phyloP scores from a whole-genome alignment of 2,113 vertebrate species.

The Pontoporia blainvillei region DNA sequence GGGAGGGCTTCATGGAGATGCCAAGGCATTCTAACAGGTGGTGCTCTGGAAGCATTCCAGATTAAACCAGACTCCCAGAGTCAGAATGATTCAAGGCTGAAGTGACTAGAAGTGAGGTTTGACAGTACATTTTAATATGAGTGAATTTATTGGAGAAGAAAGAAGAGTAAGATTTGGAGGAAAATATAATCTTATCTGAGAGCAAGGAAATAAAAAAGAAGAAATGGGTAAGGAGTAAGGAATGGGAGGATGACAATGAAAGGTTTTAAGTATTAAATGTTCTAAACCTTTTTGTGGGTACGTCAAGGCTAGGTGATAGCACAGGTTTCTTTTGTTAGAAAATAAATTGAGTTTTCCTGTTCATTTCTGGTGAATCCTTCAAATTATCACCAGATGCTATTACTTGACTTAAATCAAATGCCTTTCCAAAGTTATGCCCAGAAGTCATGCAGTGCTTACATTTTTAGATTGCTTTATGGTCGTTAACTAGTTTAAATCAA shows the following conservation, averaged over 20 bases:
- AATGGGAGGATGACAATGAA: background rate
- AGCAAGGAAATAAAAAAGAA: background rate
- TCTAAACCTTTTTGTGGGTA: background rate
- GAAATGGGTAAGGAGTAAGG: background rate
- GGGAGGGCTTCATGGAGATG: background rate
- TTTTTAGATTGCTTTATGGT: slow-evolving; percentile 23
- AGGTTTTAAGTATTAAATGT: background rate
- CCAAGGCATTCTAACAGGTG: background rate
- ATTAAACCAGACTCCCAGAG: background rate
- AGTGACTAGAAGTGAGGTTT: background rate
- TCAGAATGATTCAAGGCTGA: background rate
- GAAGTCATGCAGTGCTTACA: background rate
- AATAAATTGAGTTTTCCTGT: slow-evolving; percentile 1
- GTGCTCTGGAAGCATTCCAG: background rate
- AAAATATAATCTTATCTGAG: background rate
- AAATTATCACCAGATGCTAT: background rate
- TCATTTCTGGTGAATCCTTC: background rate
- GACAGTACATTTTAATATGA: background rate
- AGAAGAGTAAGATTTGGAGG: background rate
- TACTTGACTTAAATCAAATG: background rate
- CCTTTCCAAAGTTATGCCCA: background rate
- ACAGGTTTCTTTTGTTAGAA: background rate
- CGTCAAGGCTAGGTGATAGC: background rate
- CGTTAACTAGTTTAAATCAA: background rate
- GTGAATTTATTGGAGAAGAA: background rate